Conservation (phyloP, 2,888 invertebrate species). For the Cecidostiba fungosa region DNA sequence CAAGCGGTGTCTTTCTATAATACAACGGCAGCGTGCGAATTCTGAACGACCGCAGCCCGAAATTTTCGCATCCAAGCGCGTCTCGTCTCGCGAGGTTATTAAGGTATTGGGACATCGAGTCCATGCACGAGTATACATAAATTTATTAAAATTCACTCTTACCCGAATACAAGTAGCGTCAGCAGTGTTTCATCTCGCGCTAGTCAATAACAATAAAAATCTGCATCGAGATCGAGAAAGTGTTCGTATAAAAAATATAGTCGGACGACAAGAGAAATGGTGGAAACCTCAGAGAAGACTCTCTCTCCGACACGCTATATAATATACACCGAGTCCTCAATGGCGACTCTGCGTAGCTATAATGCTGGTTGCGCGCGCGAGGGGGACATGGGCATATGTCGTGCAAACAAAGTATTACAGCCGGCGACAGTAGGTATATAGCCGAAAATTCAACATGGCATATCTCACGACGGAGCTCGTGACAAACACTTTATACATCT, state of each 20-base stretch:
- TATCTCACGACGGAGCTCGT: neutral
- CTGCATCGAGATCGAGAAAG: neutral
- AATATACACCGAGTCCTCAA: conserved; percentile 31
- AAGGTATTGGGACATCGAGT: neutral
- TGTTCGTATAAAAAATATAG: neutral
- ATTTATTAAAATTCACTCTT: neutral
- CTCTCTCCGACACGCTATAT: conserved; percentile 12
- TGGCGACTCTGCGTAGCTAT: conserved; percentile 26
- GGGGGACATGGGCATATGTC: neutral
- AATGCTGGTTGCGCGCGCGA: no score
- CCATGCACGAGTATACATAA: neutral
- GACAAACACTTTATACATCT: neutral
- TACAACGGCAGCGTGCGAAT: no score
- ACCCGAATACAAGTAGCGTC: neutral
- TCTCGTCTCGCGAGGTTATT: neutral
- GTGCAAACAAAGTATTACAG: neutral
- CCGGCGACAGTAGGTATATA: neutral
- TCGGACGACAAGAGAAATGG: neutral
- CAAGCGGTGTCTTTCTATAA: no score
- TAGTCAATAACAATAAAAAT: neutral
- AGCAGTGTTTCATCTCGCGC: neutral
- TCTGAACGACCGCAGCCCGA: no score
- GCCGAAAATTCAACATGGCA: neutral
- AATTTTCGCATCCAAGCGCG: neutral
- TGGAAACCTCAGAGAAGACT: neutral